A percentile compares a stretch with the other conserved stretches of the same genome.
These are phyloP conservation scores for Druceiella hillmani DNA, from an alignment of 2,888 invertebrate species.

Conservation along the genomic window DNA sequence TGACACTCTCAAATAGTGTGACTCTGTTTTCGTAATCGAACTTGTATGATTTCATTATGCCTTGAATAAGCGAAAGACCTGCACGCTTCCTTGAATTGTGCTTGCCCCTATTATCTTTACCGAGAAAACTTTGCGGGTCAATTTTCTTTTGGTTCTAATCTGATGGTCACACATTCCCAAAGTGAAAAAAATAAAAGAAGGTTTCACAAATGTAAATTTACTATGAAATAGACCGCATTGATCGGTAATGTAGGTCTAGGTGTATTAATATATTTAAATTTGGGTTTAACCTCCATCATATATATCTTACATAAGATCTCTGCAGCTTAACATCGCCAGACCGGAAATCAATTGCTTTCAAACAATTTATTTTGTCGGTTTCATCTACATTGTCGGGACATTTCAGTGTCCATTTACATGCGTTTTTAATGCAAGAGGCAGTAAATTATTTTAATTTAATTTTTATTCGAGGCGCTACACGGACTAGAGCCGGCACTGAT, in stretches of 20 bases:
- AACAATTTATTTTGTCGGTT: too few species aligned
- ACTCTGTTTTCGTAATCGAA: slow-evolving; percentile 17
- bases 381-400: slow-evolving; percentile 16
- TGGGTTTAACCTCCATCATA: slow-evolving; percentile 17
- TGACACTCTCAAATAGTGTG: slow-evolving; percentile 16
- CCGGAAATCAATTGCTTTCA: too few species aligned
- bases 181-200: too few species aligned
- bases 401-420: slow-evolving; percentile 18
- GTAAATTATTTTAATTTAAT: slow-evolving; percentile 14
- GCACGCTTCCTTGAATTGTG: neutral
- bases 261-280: slow-evolving; percentile 18
- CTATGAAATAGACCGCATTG: slow-evolving; percentile 22
- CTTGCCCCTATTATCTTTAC: slow-evolving; percentile 4
- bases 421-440: slow-evolving; percentile 15
- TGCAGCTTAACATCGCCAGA: slow-evolving; percentile 14
- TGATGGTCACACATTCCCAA: too few species aligned
- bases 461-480: too few species aligned
- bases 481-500: too few species aligned
- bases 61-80: slow-evolving; percentile 3
- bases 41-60: slow-evolving; percentile 10
- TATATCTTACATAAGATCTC: slow-evolving; percentile 15
- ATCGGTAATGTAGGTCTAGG: slow-evolving; percentile 18
- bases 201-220: slow-evolving; percentile 2
- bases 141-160: slow-evolving; percentile 8
- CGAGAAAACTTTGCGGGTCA: neutral